These are phyloP conservation scores for Nanorana parkeri DNA, from an alignment of 2,113 vertebrate genomes.

Conservation along the genomic window DNA sequence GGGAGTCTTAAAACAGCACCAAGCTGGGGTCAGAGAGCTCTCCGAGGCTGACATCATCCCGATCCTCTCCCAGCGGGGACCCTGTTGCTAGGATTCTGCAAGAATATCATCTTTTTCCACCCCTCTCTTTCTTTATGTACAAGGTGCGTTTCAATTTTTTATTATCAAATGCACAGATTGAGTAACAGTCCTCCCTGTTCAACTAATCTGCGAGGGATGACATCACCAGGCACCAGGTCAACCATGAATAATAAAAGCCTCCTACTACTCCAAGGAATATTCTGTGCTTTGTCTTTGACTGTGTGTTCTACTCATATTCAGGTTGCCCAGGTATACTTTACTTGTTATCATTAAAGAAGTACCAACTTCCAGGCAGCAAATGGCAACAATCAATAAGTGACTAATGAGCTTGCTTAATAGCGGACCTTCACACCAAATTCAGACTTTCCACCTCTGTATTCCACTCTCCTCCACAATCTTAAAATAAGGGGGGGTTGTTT, in stretches of 20 bases:
- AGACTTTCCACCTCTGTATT: too few species aligned
- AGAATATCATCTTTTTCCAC: constrained; percentile 31
- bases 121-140: constrained; percentile 7
- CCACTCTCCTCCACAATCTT: too few species aligned
- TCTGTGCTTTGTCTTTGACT: neutral
- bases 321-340: neutral
- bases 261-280: neutral
- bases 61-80: constrained; percentile 8
- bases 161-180: constrained; percentile 21
- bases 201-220: neutral
- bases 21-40: constrained; percentile 1
- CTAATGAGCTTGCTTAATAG: too few species aligned
- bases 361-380: too few species aligned
- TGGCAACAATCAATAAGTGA: too few species aligned
- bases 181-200: neutral
- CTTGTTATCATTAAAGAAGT: too few species aligned
- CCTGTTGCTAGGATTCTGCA: constrained; percentile 39
- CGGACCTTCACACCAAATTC: too few species aligned
- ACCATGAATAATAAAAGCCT: constrained; percentile 5
- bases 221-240: constrained; percentile 15
- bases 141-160: constrained; percentile 35
- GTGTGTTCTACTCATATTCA: too few species aligned
- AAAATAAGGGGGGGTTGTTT: too few species aligned
- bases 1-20: constrained; percentile 5
- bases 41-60: constrained; percentile 31